Evolutionary conservation across 1,140 invertebrate genomes (phyloP), one percentile per base, ranked within the genome.

Genomic region (Antheraea mylitta): DNA sequence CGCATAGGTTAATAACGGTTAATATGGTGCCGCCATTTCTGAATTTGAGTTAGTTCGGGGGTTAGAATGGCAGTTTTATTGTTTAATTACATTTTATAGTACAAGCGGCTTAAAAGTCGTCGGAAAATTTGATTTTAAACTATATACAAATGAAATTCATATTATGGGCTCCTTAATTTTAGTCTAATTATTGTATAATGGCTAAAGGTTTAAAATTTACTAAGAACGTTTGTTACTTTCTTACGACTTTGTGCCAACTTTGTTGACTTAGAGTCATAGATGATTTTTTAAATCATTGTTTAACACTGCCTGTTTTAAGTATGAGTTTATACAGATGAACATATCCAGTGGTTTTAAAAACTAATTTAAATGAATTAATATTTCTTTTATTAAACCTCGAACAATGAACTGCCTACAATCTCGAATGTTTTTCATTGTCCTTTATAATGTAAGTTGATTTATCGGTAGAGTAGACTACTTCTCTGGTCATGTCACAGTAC

Each of bases 21-120:
- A 83, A 85, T 69, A 72, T 67, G 79, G 80, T 85, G 83, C 78
- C 87, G 89, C 82, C 86, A 90, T 90, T 83, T 82, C 81, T 91
- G 89, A 91, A 89, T 91, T 91, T 89, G 85, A 90, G 89, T 91
- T 91, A 91, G 87, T 90, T 89, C 86, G 69, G 76, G 81, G 73
- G 76, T 79, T 76, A 67, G 38, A 74, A 72, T 19, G 79, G 84
- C 83, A 84, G 81, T 81, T 74, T 76, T 69, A 77, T 80, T 72
- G 63, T 81, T 77, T 78, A 67, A 79, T 75, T 13, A 48, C 42
- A 48, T 22, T 67, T 58, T 64, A 37, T 42, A 64, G 60, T 30
- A 19, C 60, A 11, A 61, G 60, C 11, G 30, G 18, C 60, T 8
- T 53, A 53, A 53, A 53, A 53, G 45, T 53, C 16, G 45, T 53